phyloP scores from a whole-genome alignment of 2,113 vertebrate genomes.

The Oncorhynchus nerka region DNA sequence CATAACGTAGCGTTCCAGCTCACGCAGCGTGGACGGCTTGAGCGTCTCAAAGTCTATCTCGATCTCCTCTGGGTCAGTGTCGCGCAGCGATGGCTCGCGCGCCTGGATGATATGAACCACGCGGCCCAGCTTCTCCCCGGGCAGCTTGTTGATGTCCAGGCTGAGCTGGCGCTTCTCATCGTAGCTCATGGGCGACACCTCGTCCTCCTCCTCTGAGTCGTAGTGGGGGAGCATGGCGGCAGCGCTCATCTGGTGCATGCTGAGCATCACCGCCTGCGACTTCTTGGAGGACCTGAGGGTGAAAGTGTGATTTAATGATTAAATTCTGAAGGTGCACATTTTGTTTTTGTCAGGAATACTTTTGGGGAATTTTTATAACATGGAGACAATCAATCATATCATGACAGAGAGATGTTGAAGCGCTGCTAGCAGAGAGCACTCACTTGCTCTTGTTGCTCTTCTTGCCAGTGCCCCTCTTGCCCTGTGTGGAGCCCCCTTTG shows the following conservation, averaged over 20 bases:
- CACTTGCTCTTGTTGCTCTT: conserved; percentile 78
- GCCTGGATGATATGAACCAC: conserved; percentile 95
- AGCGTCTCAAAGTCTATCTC: conserved; percentile 95
- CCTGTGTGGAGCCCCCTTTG: conserved; percentile 36
- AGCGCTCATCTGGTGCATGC: conserved; percentile 14
- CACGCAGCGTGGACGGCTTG: conserved; percentile 88
- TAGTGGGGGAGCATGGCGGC: conserved; percentile 70
- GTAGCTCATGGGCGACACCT: conserved; percentile 88
- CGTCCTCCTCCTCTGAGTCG: conserved; percentile 90
- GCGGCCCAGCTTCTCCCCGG: conserved; percentile 89
- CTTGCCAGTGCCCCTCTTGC: conserved; percentile 59
- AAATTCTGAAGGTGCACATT: no score
- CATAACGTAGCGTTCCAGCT: conserved; percentile 90
- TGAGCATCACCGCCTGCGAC: conserved; percentile 36
- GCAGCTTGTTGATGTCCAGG: conserved; percentile 92
- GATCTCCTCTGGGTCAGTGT: conserved; percentile 93
- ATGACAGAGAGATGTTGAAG: no score
- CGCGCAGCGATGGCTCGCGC: conserved; percentile 86
- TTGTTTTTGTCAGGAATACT: no score
- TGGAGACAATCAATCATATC: no score
- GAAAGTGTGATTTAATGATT: not conserved
- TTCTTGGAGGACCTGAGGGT: conserved; percentile 73
- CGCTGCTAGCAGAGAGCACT: conserved; percentile 55
- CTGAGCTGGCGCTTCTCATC: conserved; percentile 93
- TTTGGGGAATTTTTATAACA: no score